Evolutionary conservation across 1,140 invertebrate genomes (phyloP), one percentile per base, ranked within the genome.

Genomic region (Pteromalus puparum): DNA sequence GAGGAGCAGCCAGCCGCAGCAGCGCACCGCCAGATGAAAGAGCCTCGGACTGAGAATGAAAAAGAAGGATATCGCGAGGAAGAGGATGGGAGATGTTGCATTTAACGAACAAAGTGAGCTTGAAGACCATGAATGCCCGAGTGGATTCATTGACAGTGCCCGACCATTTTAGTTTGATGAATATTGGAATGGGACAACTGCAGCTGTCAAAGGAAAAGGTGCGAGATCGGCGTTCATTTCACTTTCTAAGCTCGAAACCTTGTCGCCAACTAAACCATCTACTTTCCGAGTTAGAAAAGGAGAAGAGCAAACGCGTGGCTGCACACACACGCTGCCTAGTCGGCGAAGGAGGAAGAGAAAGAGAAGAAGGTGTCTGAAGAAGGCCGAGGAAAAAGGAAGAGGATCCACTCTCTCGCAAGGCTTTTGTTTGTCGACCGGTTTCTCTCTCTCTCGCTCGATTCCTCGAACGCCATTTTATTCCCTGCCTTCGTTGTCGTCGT

Each of bases 351-450:
- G 48, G 42, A 10, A 48, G 38, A 75, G 75, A 79, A 75, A 53
- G 61, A 82, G n/a, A n/a, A 61, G 38, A 65, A 48, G 42, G 42
- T 42, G 34, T 53, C 15, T 34, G 48, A 70, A 77, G 79, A 82
- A 70, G 68, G 46, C 34, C 34, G 42, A 68, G 30, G 21, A 80
- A 84, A 80, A 80, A 15, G 76, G 34, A 78, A 73, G 28, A 76
- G 53, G 26, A 18, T 18, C 61, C 65, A 13, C 34, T 61, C 46
- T 15, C 77, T 80, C 84, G 83, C 83, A 70, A 84, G 85, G 88
- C 90, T 91, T 92, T 91, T 91, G 90, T 91, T 90, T 88, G 89
- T 87, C 85, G 81, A 90, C 91, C 90, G 89, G 90, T 91, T 90
- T 86, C 82, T 61, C 81, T 67, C 9, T 28, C 61, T 2, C 42